Evolutionary conservation across 2,888 invertebrate genomes (phyloP), one percentile per base, ranked within the genome.

Genomic region (Melanotus villosus): DNA sequence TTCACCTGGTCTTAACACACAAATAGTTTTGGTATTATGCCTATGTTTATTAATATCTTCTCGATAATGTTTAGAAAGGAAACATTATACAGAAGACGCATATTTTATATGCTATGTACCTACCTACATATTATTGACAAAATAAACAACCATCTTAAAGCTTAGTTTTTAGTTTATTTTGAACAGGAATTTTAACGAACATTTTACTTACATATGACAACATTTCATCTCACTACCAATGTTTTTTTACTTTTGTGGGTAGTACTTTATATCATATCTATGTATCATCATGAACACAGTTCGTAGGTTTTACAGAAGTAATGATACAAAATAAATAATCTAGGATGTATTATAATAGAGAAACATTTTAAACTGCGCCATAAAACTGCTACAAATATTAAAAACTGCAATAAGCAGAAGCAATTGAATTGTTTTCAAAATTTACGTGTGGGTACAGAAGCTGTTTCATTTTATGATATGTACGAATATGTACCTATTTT

Each of bases 111-210:
- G 62, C 56, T 45, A 57, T 57, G 34, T 62, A 54, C 36, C 34
- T 68, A 64, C 16, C 43, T 47, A 52, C 26, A 58, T 60, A 57
- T 68, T 63, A 68, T 62, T 68, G 68, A 67, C 63, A 68, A 68
- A 68, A 63, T 63, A 68, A 68, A 62, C 68, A 67, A 68, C 68
- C 56, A 68, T 68, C 63, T 68, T 68, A 63, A 62, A 54, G 56
- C 68, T 68, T 68, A 67, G 41, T 58, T 58, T 41, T 59, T 58
- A 32, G 26, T 50, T 56, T 56, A 43, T 43, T 34, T 59, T 54
- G 34, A 60, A 67, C 60, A 54, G 45, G 60, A 60, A 60, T 52
- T 65, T 63, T 47, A 65, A 60, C 52, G 52, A 67, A 67, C 56
- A 67, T 50, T 62, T 62, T 62, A 52, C 18, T 62, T 62, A 62